Percentiles rank a stretch among this genome's conserved stretches.
phyloP scores from a whole-genome alignment of 53 echinoderm and acorn worm species.

The Astropecten irregularis region DNA sequence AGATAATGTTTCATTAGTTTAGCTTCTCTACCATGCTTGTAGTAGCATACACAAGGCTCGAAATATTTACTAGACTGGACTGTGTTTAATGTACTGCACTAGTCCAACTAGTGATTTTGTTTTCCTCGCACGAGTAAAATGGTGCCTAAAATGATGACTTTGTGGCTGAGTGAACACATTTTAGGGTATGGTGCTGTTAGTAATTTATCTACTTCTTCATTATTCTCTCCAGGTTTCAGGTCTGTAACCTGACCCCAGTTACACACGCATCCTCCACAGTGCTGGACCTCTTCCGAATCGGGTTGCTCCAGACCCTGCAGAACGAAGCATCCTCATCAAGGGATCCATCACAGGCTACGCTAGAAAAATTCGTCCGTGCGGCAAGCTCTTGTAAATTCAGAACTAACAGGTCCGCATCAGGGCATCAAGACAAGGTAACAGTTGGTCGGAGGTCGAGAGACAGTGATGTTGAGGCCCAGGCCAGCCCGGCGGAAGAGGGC shows the following conservation, averaged over 20 bases:
- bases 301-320: background rate
- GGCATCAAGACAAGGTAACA: background rate
- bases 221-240: constrained; percentile 38
- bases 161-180: too few relatives aligned
- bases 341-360: background rate
- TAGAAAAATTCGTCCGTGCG: background rate
- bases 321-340: background rate
- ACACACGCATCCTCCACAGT: background rate
- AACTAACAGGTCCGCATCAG: background rate
- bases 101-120: too few relatives aligned
- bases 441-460: background rate
- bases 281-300: constrained; percentile 6
- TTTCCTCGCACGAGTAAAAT: too few relatives aligned
- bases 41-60: too few relatives aligned
- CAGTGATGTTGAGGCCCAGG: background rate
- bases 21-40: background rate
- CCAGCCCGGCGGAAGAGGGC: background rate
- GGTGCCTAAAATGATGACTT: too few relatives aligned
- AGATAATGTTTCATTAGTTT: too few relatives aligned
- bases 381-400: constrained; percentile 19
- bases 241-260: background rate
- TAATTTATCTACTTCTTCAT: too few relatives aligned
- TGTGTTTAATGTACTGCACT: too few relatives aligned
- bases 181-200: too few relatives aligned
- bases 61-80: too few relatives aligned